phyloP scores from a whole-genome alignment of 2,888 invertebrate genomes.

The Dicyrtoma fusca region DNA sequence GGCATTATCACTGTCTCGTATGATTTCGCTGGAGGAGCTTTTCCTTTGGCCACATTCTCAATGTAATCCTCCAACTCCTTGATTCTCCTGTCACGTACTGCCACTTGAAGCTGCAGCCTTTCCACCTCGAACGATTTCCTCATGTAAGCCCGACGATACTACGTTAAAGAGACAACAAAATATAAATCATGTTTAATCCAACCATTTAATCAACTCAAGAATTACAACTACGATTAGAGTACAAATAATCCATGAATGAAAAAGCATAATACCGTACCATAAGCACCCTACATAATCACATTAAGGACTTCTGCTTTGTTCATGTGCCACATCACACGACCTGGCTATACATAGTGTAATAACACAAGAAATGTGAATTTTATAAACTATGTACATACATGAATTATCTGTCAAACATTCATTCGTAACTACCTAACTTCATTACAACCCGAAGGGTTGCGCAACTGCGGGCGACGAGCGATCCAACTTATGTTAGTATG shows the following conservation, averaged over 20 bases:
- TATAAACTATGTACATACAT: no score
- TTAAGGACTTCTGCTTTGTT: slow-evolving; percentile 82
- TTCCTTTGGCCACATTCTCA: slow-evolving; percentile 48
- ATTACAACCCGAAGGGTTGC: no score
- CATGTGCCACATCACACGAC: slow-evolving; percentile 92
- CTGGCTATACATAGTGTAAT: no score
- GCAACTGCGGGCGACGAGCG: no score
- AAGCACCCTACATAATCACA: slow-evolving; percentile 80
- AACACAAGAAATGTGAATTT: no score
- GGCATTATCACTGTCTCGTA: slow-evolving; percentile 41
- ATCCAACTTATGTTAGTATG: no score
- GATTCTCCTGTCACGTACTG: slow-evolving; percentile 77
- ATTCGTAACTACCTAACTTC: no score
- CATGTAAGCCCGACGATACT: slow-evolving; percentile 76
- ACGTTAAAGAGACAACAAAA: no score
- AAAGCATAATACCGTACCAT: no score
- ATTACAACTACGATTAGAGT: slow-evolving; percentile 24
- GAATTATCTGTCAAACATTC: no score
- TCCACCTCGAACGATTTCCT: slow-evolving; percentile 79
- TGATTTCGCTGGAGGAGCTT: slow-evolving; percentile 34
- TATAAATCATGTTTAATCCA: no score
- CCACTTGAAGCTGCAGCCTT: slow-evolving; percentile 74
- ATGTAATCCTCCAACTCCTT: slow-evolving; percentile 76
- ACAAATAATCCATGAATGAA: background rate
- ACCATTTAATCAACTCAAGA: no score